A percentile compares a stretch with the other conserved stretches of the same genome.
These are phyloP conservation scores for Microcebus griseorufus DNA, from an alignment of 2,113 vertebrate species.

Conservation along the genomic window DNA sequence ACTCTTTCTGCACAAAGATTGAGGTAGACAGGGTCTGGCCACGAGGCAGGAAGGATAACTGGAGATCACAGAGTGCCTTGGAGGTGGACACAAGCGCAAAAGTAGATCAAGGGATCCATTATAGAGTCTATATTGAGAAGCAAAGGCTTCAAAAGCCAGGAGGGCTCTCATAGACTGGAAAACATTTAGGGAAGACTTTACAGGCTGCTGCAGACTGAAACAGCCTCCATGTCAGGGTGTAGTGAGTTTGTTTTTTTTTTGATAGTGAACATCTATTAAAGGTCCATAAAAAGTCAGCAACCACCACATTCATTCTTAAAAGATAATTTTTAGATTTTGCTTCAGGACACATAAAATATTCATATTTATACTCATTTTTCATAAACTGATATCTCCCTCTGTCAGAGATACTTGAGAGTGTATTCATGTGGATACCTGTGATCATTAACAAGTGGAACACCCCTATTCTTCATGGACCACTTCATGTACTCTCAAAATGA, in stretches of 20 bases:
- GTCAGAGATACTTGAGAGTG: background rate
- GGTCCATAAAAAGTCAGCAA: background rate
- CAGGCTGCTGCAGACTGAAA: no score
- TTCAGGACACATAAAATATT: background rate
- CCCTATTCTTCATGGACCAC: background rate
- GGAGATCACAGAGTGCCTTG: background rate
- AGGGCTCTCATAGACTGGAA: background rate
- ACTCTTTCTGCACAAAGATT: background rate
- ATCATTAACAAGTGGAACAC: background rate
- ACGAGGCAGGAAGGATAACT: no score
- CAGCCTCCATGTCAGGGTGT: no score
- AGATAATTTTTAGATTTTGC: conserved; percentile 21
- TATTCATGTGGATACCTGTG: background rate
- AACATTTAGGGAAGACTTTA: background rate
- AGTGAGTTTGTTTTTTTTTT: background rate
- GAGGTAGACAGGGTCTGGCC: background rate
- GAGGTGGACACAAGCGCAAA: background rate
- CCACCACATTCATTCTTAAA: background rate
- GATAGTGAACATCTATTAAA: background rate
- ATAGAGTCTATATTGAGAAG: background rate
- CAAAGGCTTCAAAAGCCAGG: background rate
- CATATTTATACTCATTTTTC: background rate
- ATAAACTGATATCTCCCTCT: background rate
- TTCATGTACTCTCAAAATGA: background rate
- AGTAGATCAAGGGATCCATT: background rate